These are phyloP conservation scores for Fulica atra DNA, from an alignment of 2,113 vertebrate genomes.

Conservation along the genomic window DNA sequence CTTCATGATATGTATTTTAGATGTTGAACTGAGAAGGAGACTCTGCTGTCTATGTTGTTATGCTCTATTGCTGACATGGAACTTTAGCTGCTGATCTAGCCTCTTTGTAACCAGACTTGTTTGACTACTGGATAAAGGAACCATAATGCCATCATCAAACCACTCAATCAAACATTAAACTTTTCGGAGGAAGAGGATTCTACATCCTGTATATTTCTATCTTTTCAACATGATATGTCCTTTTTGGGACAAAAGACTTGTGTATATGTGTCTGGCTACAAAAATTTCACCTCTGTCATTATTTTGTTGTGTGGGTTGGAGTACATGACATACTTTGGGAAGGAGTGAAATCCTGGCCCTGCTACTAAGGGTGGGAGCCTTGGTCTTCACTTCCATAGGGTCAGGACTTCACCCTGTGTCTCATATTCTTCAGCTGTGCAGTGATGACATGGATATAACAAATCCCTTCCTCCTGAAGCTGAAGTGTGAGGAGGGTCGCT, in stretches of 20 bases:
- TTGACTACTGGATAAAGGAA: neutral
- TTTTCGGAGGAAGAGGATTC: neutral
- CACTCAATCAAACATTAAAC: neutral
- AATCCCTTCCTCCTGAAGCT: neutral
- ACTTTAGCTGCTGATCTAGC: neutral
- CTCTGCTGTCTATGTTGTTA: neutral
- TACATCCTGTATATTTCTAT: neutral
- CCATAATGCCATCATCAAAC: neutral
- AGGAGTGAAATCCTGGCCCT: neutral
- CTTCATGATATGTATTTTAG: neutral
- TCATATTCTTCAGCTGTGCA: neutral
- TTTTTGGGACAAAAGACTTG: neutral
- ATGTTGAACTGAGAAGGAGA: neutral
- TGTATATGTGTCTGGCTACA: neutral
- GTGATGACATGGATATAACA: neutral
- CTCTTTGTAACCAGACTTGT: neutral
- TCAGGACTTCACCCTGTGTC: neutral
- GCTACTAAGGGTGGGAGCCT: neutral
- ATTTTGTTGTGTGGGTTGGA: neutral
- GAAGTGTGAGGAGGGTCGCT: neutral
- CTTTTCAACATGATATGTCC: neutral
- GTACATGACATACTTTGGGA: neutral
- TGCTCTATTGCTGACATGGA: neutral
- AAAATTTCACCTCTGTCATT: neutral
- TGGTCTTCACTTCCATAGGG: neutral